Evolutionary conservation across 1,140 invertebrate genomes (phyloP), one percentile per base, ranked within the genome.

Genomic region (Portunus trituberculatus): DNA sequence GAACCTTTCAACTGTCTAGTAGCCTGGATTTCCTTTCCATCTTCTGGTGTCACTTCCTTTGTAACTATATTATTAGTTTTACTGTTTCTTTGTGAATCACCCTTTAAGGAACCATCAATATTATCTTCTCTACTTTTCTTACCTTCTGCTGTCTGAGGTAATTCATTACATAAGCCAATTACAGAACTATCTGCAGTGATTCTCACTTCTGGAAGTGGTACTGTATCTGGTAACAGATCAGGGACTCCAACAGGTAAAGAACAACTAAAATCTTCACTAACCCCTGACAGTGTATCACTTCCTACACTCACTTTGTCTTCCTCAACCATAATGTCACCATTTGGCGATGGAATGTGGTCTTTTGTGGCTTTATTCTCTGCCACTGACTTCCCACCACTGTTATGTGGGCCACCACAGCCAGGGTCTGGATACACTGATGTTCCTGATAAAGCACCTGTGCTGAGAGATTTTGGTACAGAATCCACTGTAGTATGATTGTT

Each of bases 201-300:
- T 76, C n/a, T 92, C n/a, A 93, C 83, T 32, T 95, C 83, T 88
- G 91, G 91, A 2, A 95, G 52, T 86, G 83, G 84, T 31, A 89
- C 28, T 28, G 91, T 83, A 20, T 95, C 89, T 87, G 90, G 84
- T 25, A 87, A 59, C 20, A 92, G 91, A n/a, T 87, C 52, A 28
- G 84, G 89, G 25, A 87, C 90, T 59, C 45, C 86, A 16, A 86
- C 83, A 46, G 95, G 82, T 14, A 94, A 32, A n/a, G 96, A 96
- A 94, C 96, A 96, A 95, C 96, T 96, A 45, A 96, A 96, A 76
- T 96, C 95, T 31, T 96, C 96, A 86, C 96, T 96, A 12, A 96
- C 95, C 6, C 96, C 96, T 8, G 96, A 96, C 31, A 96, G 92
- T 8, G 96, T 96, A 83, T 96, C 96, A 91, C 95, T 96, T 16